phyloP scores from a whole-genome alignment of 2,113 vertebrate species.

The Chloebia gouldiae region DNA sequence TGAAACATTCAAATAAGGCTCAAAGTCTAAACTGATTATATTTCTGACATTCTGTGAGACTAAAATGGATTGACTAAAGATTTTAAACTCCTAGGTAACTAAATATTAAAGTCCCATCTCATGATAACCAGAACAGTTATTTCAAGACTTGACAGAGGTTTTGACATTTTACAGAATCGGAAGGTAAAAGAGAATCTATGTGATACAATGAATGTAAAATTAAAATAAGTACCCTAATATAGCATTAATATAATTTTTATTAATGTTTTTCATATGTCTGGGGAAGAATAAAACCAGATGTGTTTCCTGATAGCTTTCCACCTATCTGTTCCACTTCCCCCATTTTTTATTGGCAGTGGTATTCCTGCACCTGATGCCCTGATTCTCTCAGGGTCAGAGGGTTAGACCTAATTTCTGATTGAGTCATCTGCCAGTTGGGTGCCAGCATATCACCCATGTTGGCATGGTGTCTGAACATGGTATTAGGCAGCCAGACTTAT shows the following conservation, averaged over 20 bases:
- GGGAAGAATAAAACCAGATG: background rate
- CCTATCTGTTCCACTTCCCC: background rate
- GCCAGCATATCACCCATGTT: background rate
- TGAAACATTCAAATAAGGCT: background rate
- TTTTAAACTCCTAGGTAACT: background rate
- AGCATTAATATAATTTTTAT: background rate
- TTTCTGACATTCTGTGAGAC: background rate
- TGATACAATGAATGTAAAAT: background rate
- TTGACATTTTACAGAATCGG: background rate
- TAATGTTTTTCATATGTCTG: background rate
- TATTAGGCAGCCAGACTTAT: background rate
- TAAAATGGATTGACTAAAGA: background rate
- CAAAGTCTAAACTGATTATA: background rate
- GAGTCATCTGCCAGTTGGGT: background rate
- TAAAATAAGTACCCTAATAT: background rate
- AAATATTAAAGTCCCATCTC: background rate
- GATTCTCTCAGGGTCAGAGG: background rate
- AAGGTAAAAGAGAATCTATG: background rate
- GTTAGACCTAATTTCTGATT: background rate
- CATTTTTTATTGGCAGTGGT: background rate
- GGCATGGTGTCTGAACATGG: background rate
- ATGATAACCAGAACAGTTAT: background rate
- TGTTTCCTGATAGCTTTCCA: background rate
- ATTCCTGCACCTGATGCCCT: background rate
- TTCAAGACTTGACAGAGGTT: background rate